Evolutionary conservation across 1,140 invertebrate species (phyloP).

Genomic region (Drosophila sulfurigaster): DNA sequence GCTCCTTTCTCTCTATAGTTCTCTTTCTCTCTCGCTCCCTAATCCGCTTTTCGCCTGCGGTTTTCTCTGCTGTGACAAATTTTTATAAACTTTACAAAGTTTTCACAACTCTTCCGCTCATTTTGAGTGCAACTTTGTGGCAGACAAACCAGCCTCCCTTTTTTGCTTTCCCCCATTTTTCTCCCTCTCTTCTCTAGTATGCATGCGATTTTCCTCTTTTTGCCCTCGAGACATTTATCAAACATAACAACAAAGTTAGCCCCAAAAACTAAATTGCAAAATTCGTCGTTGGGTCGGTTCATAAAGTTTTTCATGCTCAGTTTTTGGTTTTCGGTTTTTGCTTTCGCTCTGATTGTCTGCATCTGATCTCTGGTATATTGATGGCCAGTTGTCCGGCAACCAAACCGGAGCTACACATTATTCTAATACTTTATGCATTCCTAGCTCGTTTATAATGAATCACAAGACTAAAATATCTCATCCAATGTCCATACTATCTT

Average conservation of each 20-base stretch:
- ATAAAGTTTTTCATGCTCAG: slow-evolving; percentile 9
- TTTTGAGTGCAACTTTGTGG: slow-evolving; percentile 40
- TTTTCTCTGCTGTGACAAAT: slow-evolving; percentile 40
- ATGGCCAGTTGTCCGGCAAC: background rate
- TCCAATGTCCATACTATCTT: too few species aligned
- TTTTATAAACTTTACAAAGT: slow-evolving; percentile 43
- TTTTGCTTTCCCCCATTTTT: background rate
- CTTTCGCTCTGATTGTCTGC: slow-evolving; percentile 5
- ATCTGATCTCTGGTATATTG: slow-evolving; percentile 11
- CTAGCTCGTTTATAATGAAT: slow-evolving; percentile 8
- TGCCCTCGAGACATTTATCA: slow-evolving; percentile 31
- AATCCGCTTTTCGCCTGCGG: slow-evolving; percentile 54
- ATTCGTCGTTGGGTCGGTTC: slow-evolving; percentile 14
- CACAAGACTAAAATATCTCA: background rate
- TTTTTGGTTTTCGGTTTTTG: background rate
- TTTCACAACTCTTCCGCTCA: slow-evolving; percentile 26
- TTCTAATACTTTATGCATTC: slow-evolving; percentile 12
- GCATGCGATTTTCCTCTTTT: slow-evolving; percentile 16
- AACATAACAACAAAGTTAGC: slow-evolving; percentile 35
- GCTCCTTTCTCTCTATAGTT: background rate
- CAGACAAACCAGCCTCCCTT: background rate
- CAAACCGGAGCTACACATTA: background rate
- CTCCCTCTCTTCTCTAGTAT: background rate
- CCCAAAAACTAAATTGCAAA: slow-evolving; percentile 5
- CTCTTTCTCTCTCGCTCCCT: background rate